Base-by-base conservation (phyloP, 2,888 invertebrate genomes). In the Phorcus lineatus region DNA sequence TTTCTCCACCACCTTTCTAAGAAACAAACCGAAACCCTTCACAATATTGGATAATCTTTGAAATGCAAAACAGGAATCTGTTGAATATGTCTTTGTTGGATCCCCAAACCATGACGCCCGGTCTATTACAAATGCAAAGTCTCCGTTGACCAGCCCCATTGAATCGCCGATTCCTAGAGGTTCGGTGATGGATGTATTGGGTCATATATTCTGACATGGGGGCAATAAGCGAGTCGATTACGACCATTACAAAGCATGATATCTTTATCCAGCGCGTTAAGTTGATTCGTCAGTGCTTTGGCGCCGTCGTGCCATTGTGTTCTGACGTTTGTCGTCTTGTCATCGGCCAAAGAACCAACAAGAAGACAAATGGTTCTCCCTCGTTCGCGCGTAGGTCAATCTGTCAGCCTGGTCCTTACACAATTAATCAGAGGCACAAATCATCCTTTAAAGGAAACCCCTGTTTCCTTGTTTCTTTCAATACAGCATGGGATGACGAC, bases 131-230 rank as follows among this genome's bases (percentile, higher is more conserved):
- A 24, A 62, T 28, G 28, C 40, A 70, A 16, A 17, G 70, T 36
- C 70, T 40, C 36, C 36, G 13, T 31, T 70, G 70, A 19, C 70
- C 70, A 40, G 28, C 13, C 70, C 40, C 17, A 36, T 70, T 70
- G 36, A 36, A 0, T 16, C 17, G 13, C 70, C 40, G 40, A 17
- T 70, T 70, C 47, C 47, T 70, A 70, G 70, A 36, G 70, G 70
- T 17, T 11, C 36, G 19, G 24, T 70, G 70, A 70, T 70, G 70
- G 70, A 70, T 70, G 70, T 36, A 70, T 70, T 70, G 70, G 70
- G 70, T 70, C 70, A 70, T 70, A 70, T 70, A 36, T 36, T 70
- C 36, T 70, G 70, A 70, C 70, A 70, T 70, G 36, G 19, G 70
- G 36, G n/a, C 70, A 70, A 70, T 70, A 70, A 70, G 31, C 31